These are phyloP conservation scores for Dinoponera quadriceps DNA, from an alignment of 1,140 invertebrate species.

Conservation along the genomic window DNA sequence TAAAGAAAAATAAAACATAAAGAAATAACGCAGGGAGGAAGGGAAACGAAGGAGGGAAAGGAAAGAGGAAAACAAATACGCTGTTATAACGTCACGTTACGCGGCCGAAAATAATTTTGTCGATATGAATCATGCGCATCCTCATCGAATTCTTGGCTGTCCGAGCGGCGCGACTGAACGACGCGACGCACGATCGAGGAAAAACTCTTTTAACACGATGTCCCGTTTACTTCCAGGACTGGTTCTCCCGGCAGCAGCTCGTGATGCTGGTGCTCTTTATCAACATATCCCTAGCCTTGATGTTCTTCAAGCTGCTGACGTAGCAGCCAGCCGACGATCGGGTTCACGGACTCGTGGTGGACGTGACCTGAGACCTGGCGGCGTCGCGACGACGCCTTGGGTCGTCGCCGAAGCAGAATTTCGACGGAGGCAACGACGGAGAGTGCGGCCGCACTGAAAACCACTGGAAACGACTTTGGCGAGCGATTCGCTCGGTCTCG, in stretches of 20 bases:
- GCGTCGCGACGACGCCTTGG: constrained; percentile 62
- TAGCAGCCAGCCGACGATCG: constrained; percentile 86
- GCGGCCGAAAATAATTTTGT: constrained; percentile 15
- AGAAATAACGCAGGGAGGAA: too few relatives aligned
- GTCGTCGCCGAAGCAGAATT: constrained; percentile 65
- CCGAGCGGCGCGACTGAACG: background rate
- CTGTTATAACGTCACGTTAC: background rate
- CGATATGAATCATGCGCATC: constrained; percentile 18
- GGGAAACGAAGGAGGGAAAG: too few relatives aligned
- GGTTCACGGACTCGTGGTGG: constrained; percentile 79
- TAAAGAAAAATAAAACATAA: too few relatives aligned
- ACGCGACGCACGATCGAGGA: background rate
- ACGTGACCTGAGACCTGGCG: constrained; percentile 78
- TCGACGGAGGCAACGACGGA: constrained; percentile 18
- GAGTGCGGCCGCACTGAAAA: constrained; percentile 47
- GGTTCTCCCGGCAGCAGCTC: constrained; percentile 98
- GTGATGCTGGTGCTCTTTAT: constrained; percentile 97
- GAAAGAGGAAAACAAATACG: too few relatives aligned
- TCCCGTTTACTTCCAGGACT: constrained; percentile 91
- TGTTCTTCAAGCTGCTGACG: constrained; percentile 98
- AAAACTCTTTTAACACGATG: constrained; percentile 13
- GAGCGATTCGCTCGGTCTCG: constrained; percentile 71
- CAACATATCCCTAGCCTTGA: constrained; percentile 97
- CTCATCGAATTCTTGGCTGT: constrained; percentile 27
- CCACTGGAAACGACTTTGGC: constrained; percentile 74